Evolutionary conservation across 2,113 vertebrate species (phyloP).

Genomic region (Pangasianodon gigas): DNA sequence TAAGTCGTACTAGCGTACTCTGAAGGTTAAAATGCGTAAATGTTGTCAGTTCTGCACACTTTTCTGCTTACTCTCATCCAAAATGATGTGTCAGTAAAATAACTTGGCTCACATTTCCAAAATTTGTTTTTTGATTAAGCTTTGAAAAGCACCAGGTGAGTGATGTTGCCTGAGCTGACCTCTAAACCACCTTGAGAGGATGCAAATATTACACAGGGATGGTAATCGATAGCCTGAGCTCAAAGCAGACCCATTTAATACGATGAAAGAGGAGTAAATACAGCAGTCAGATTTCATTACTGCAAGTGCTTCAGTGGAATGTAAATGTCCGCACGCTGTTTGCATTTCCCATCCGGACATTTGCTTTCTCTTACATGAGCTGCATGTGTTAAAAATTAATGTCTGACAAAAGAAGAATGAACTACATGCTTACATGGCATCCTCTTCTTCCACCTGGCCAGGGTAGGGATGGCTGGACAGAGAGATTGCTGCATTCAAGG

Average conservation of each 20-base stretch:
- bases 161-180: slow-evolving; percentile 62
- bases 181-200: slow-evolving; percentile 67
- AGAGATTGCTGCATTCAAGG: slow-evolving; percentile 81
- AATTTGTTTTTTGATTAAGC: neutral
- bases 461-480: slow-evolving; percentile 91
- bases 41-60: neutral
- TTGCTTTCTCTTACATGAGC: slow-evolving; percentile 1
- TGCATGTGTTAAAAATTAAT: neutral
- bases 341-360: slow-evolving; percentile 31
- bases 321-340: slow-evolving; percentile 37
- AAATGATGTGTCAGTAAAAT: neutral
- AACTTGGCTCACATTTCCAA: neutral
- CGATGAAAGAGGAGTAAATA: slow-evolving; percentile 74
- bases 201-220: slow-evolving; percentile 65
- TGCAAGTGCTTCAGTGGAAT: slow-evolving; percentile 49
- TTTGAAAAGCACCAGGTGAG: neutral
- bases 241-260: slow-evolving; percentile 64
- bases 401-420: neutral
- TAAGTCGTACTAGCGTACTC: too few relatives aligned
- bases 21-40: neutral
- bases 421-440: slow-evolving; percentile 82
- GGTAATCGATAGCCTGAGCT: slow-evolving; percentile 68
- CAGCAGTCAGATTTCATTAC: slow-evolving; percentile 62
- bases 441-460: slow-evolving; percentile 84
- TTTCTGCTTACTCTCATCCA: neutral